phyloP scores from a whole-genome alignment of 2,888 invertebrate genomes.

The Amphipyra tragopoginis region DNA sequence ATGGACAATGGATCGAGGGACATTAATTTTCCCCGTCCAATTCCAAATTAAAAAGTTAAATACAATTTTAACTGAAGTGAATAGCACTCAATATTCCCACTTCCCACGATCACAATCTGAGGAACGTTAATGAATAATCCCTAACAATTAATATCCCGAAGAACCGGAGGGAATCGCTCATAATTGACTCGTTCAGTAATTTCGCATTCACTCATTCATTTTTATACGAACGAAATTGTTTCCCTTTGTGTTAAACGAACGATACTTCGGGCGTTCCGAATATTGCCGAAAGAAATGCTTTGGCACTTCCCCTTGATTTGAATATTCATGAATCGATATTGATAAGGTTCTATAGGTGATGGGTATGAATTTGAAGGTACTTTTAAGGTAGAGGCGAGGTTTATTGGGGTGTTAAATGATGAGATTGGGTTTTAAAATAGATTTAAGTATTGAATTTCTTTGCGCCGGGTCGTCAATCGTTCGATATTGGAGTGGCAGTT shows the following conservation, averaged over 20 bases:
- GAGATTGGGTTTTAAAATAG: constrained; percentile 41
- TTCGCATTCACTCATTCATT: constrained; percentile 35
- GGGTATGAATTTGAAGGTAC: constrained; percentile 37
- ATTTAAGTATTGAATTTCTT: constrained; percentile 4
- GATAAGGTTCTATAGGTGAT: constrained; percentile 46
- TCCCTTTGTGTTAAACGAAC: constrained; percentile 38
- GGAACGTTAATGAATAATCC: constrained; percentile 49
- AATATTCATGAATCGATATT: constrained; percentile 60
- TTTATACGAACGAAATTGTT: constrained; percentile 51
- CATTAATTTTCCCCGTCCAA: not conserved
- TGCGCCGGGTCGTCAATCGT: constrained; percentile 4
- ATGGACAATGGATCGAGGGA: too few species aligned
- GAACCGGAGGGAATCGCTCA: constrained; percentile 40
- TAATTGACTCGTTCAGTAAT: constrained; percentile 52
- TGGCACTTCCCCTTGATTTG: constrained; percentile 44
- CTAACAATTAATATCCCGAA: constrained; percentile 53
- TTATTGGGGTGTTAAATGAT: constrained; percentile 47
- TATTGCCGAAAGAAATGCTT: constrained; percentile 43
- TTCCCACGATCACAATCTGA: constrained; percentile 31
- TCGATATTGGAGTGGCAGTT: not conserved
- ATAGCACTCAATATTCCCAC: constrained; percentile 31
- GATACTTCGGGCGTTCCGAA: constrained; percentile 35
- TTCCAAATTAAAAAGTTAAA: constrained; percentile 15
- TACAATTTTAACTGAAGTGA: constrained; percentile 34
- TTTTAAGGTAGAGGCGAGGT: constrained; percentile 28